phyloP scores from a whole-genome alignment of 1,140 invertebrate species.

The Druon quercuslanigerum region DNA sequence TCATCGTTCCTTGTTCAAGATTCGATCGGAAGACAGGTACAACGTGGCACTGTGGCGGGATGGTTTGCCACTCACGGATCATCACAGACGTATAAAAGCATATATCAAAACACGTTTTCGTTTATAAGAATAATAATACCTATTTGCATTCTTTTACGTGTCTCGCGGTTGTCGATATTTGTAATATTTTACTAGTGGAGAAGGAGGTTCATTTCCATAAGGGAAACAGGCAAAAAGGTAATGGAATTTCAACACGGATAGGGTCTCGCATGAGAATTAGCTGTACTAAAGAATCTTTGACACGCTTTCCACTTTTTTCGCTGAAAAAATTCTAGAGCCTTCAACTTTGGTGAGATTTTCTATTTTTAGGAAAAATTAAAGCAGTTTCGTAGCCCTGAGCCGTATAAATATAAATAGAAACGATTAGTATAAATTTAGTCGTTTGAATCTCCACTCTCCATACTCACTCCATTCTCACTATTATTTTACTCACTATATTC shows the following conservation, averaged over 20 bases:
- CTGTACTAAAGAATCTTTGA: too few species aligned
- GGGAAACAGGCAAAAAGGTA: background rate
- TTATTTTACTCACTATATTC: too few species aligned
- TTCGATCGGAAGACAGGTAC: background rate
- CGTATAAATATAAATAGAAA: too few species aligned
- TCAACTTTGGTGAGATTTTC: too few species aligned
- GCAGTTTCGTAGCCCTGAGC: too few species aligned
- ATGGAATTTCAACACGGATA: background rate
- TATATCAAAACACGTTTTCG: background rate
- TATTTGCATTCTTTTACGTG: conserved; percentile 12
- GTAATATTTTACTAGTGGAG: background rate
- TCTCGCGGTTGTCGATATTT: conserved; percentile 22
- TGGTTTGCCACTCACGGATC: background rate
- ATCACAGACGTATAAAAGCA: background rate
- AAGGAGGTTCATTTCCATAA: conserved; percentile 4
- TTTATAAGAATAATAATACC: background rate
- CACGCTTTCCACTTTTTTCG: too few species aligned
- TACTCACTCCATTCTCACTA: too few species aligned
- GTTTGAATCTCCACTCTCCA: too few species aligned
- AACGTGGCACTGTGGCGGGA: background rate
- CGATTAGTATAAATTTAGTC: too few species aligned
- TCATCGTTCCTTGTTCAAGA: background rate
- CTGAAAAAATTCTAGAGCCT: too few species aligned
- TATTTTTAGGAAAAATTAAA: too few species aligned
- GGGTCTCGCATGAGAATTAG: too few species aligned